Evolutionary conservation across 2,888 invertebrate genomes (phyloP), one percentile per base, ranked within the genome.

Genomic region (Oasisia sp.): DNA sequence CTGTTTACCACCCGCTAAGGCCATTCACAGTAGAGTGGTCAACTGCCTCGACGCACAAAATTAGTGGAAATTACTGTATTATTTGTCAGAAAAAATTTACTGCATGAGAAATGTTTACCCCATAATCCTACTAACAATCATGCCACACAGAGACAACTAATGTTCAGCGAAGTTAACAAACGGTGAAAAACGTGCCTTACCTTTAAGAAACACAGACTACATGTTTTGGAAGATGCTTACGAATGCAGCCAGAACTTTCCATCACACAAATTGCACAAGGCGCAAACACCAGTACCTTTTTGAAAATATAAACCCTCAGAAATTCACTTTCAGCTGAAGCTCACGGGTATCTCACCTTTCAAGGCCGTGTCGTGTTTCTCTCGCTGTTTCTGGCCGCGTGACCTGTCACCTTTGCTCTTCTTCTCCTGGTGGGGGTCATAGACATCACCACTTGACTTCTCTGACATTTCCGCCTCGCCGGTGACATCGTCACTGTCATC

Each of bases 391-490:
- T 74, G 74, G n/a, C 74, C 27, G 27, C n/a, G 74, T 74, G 74
- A 74, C 27, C 74, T 19, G 7, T 74, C 74, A 74, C 27, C n/a
- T 74, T 74, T 74, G 74, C 27, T 74, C 74, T 74, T 74, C 74
- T 74, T 74, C 74, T 27, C 74, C 74, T 74, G 74, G 27, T 74
- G 74, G 27, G 74, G 74, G n/a, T 74, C 74, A 27, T 74, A 74
- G 74, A 74, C 74, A 92, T 89, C 89, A 19, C 89, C 92, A 92
- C 92, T 92, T 1, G 92, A 92, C 32, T 74, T 38, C 27, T 92
- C 92, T 2, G 89, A 38, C 27, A 32, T 38, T 58, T 90, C 91
- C 7, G 90, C 56, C 12, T 32, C 91, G 19, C 56, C 27, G 27
- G 38, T 32, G 50, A 89, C 89, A 44, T 89, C 27, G 19, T 89